Conservation (phyloP, 2,113 vertebrate species). For the Aleadryas rufinucha region DNA sequence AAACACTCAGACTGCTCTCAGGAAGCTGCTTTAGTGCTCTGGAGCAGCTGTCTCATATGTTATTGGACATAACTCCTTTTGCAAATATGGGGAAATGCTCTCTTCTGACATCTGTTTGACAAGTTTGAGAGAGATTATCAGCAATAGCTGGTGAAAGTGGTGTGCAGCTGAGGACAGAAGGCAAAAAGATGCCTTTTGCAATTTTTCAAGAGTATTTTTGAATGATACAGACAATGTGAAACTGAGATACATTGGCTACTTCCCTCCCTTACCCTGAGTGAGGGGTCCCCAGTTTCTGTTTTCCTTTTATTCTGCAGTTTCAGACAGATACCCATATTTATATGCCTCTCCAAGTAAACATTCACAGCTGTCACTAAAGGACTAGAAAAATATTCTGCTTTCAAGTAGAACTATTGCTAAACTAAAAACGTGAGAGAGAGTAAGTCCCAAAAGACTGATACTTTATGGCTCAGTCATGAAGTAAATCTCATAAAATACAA, state of each 20-base stretch:
- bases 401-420: not conserved
- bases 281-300: not conserved
- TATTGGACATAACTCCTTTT: not conserved
- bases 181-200: not conserved
- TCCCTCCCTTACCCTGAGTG: not conserved
- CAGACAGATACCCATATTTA: not conserved
- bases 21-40: not conserved
- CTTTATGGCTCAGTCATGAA: not conserved
- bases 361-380: not conserved
- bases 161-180: not conserved
- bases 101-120: not conserved
- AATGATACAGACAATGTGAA: not conserved
- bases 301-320: not conserved
- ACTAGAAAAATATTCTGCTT: not conserved
- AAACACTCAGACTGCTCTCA: not conserved
- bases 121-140: not conserved
- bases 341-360: not conserved
- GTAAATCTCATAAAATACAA: slow-evolving; percentile 8
- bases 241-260: not conserved
- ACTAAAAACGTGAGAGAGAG: not conserved
- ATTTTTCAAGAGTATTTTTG: not conserved
- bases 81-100: not conserved
- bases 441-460: not conserved
- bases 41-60: not conserved
- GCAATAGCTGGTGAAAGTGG: not conserved